phyloP scores from a whole-genome alignment of 2,888 invertebrate species.

The Cylloceria caligata region DNA sequence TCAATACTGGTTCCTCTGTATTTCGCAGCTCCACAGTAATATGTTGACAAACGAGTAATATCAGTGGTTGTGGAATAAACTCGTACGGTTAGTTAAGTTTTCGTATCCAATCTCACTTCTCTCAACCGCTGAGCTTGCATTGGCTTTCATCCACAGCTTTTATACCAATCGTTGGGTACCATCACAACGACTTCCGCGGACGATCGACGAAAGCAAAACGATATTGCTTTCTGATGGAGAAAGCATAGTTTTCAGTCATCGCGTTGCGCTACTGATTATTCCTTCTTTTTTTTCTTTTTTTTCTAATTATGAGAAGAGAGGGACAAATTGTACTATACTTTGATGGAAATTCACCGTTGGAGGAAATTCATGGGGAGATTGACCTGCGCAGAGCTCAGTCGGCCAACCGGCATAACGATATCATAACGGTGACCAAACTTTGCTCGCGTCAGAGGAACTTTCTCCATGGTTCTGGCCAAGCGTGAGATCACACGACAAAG shows the following conservation, averaged over 20 bases:
- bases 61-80: background rate
- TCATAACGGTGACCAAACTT: constrained; percentile 43
- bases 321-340: background rate
- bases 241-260: background rate
- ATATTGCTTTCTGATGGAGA: background rate
- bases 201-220: background rate
- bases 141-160: background rate
- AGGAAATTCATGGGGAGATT: constrained; percentile 34
- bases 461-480: constrained; percentile 12
- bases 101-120: background rate
- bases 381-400: constrained; percentile 15
- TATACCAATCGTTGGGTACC: background rate
- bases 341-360: background rate
- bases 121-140: background rate
- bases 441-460: constrained; percentile 35
- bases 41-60: constrained; percentile 10
- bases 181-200: background rate
- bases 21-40: background rate
- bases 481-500: background rate
- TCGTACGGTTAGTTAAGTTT: background rate
- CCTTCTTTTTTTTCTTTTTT: background rate
- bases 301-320: background rate
- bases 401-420: constrained; percentile 39
- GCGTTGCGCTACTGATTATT: too few relatives aligned
- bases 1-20: background rate